phyloP scores from a whole-genome alignment of 2,113 vertebrate species.

The Gallinago jamesoni region DNA sequence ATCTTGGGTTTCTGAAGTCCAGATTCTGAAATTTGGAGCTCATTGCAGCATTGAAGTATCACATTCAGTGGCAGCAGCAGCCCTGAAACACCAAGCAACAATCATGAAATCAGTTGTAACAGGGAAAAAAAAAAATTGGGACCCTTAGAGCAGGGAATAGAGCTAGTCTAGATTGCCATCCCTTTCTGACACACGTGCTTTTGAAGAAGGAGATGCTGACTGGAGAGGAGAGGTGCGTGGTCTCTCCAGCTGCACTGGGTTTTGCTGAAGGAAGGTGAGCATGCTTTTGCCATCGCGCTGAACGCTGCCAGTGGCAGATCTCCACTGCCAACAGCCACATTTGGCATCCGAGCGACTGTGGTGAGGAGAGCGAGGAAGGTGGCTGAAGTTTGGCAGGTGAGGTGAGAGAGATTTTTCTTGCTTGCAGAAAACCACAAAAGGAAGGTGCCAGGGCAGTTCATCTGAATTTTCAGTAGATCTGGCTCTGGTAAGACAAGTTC shows the following conservation, averaged over 20 bases:
- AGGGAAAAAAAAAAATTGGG: background rate
- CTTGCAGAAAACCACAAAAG: background rate
- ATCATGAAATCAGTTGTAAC: background rate
- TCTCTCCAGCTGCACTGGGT: background rate
- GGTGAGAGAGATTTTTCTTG: background rate
- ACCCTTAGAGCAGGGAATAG: background rate
- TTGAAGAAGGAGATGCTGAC: background rate
- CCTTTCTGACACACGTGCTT: background rate
- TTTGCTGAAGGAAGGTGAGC: accelerated
- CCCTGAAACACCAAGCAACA: background rate
- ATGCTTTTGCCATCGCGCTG: background rate
- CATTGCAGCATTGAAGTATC: background rate
- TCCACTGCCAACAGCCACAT: background rate
- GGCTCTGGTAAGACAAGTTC: background rate
- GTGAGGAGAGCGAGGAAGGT: background rate
- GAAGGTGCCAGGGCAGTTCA: background rate
- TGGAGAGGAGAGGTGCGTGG: background rate
- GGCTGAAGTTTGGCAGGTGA: background rate
- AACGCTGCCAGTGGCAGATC: background rate
- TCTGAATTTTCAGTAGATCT: background rate
- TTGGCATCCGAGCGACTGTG: accelerated
- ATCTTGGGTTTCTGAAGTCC: background rate
- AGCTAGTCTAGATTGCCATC: background rate
- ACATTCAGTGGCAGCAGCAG: accelerated
- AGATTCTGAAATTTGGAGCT: background rate